Conservation (phyloP, 2,113 vertebrate genomes). For the Apodemus speciosus region DNA sequence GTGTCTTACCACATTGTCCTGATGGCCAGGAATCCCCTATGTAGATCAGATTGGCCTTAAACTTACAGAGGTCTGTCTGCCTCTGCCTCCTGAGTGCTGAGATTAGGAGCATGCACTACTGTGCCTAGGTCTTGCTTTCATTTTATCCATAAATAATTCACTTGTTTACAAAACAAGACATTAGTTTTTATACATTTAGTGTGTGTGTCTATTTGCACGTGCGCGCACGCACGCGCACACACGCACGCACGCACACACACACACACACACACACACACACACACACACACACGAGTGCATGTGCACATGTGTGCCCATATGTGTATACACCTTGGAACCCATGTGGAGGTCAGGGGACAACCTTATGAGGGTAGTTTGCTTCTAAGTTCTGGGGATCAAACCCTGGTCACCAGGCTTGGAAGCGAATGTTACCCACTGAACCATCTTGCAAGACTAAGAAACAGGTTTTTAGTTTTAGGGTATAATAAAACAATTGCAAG, state of each 20-base stretch:
- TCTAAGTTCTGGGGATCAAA: not conserved
- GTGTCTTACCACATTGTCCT: not conserved
- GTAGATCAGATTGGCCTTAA: not conserved
- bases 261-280: no score
- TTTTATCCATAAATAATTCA: constrained; percentile 23
- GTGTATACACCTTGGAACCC: not conserved
- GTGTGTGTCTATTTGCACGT: not conserved
- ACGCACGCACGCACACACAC: no score
- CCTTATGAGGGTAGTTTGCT: not conserved
- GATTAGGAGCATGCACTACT: not conserved
- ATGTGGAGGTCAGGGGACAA: not conserved
- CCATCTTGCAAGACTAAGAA: not conserved
- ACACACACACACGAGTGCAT: no score
- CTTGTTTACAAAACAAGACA: constrained; percentile 46
- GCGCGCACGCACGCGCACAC: no score
- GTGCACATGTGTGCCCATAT: not conserved
- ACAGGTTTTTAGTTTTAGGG: not conserved
- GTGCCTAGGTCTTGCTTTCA: not conserved
- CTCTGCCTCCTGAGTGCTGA: not conserved
- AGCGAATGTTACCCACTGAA: not conserved
- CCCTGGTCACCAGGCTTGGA: not conserved
- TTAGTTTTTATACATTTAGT: not conserved
- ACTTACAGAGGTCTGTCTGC: not conserved
- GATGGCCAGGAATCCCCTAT: not conserved
- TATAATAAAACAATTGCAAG: constrained; percentile 35